These are phyloP conservation scores for Dynastes maya DNA, from an alignment of 2,888 invertebrate genomes.

Conservation along the genomic window DNA sequence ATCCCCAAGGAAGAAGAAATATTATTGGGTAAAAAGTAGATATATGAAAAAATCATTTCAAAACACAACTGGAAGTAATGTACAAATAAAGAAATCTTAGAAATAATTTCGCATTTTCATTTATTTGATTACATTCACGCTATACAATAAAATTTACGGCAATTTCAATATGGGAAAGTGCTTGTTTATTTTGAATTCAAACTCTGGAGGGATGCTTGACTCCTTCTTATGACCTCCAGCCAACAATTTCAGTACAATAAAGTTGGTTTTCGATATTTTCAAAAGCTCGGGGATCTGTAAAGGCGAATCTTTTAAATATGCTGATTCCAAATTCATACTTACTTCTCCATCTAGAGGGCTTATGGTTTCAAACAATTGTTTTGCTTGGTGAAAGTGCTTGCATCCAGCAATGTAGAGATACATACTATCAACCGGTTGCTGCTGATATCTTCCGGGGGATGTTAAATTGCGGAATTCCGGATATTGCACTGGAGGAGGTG, in stretches of 20 bases:
- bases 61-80: not conserved
- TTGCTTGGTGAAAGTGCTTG: conserved; percentile 93
- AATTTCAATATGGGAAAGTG: conserved; percentile 93
- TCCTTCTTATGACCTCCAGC: conserved; percentile 95
- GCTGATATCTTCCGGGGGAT: conserved; percentile 74
- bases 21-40: conserved; percentile 52
- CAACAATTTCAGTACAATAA: conserved; percentile 93
- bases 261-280: conserved; percentile 95
- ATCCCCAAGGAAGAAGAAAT: conserved; percentile 52
- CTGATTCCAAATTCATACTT: conserved; percentile 53
- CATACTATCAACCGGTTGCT: conserved; percentile 71
- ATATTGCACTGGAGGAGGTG: conserved; percentile 94
- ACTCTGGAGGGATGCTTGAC: conserved; percentile 87
- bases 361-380: conserved; percentile 87
- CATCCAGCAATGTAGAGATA: conserved; percentile 87
- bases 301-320: conserved; percentile 55
- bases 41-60: conserved; percentile 48
- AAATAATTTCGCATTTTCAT: conserved; percentile 11
- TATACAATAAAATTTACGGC: conserved; percentile 13
- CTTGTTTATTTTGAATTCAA: conserved; percentile 91
- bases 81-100: conserved; percentile 40
- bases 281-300: conserved; percentile 85
- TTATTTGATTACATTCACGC: conserved; percentile 14
- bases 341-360: conserved; percentile 88
- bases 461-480: conserved; percentile 91